Conservation (phyloP, 2,888 invertebrate genomes). For the Drosophila lutescens region DNA sequence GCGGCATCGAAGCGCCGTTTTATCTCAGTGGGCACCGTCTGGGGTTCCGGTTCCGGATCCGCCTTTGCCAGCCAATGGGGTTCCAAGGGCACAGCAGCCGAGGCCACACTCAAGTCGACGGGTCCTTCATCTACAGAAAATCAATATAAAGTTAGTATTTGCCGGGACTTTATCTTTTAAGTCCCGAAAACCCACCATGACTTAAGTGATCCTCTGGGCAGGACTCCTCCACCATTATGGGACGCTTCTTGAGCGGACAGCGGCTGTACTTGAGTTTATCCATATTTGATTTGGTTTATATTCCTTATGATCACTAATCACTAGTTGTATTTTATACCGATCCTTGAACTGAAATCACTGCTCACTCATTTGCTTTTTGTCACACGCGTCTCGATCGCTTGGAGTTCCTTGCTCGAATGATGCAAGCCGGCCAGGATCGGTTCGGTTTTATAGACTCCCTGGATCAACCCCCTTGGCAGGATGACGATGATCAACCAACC, state of each 20-base stretch:
- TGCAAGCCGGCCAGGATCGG: constrained; percentile 79
- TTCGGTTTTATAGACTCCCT: constrained; percentile 75
- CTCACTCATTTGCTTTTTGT: constrained; percentile 48
- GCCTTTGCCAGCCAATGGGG: constrained; percentile 46
- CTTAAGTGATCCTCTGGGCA: constrained; percentile 59
- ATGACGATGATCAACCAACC: constrained; percentile 11
- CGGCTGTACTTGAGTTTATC: constrained; percentile 83
- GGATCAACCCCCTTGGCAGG: constrained; percentile 27
- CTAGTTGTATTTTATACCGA: constrained; percentile 15
- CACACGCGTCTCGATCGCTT: constrained; percentile 63
- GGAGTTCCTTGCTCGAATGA: constrained; percentile 79
- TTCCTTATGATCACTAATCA: constrained; percentile 7
- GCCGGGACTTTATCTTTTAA: neutral
- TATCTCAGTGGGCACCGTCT: constrained; percentile 56
- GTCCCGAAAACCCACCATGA: constrained; percentile 63
- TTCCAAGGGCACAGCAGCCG: constrained; percentile 61
- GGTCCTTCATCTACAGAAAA: constrained; percentile 79
- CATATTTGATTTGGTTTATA: constrained; percentile 52
- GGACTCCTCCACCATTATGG: constrained; percentile 70
- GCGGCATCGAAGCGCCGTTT: constrained; percentile 62
- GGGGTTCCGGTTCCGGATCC: constrained; percentile 50
- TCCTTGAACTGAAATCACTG: constrained; percentile 41
- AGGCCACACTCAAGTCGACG: constrained; percentile 80
- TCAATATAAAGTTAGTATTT: neutral
- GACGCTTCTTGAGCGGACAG: constrained; percentile 84